Base-by-base conservation (phyloP, 2,797 vertebrate species). In the Acrocephalus scirpaceus region DNA sequence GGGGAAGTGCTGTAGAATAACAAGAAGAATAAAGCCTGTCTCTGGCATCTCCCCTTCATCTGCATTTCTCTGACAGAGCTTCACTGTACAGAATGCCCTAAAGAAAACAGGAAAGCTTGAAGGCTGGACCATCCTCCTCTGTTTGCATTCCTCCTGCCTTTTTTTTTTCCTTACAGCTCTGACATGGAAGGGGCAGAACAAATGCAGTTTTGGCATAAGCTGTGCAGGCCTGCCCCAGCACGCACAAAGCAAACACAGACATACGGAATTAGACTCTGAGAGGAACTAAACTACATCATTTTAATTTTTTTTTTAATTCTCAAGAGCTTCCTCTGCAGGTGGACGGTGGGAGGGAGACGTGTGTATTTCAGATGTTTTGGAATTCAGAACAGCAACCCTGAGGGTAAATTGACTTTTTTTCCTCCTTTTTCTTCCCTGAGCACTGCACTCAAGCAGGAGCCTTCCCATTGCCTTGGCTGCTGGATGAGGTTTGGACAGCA, bases 301-400 rank as follows among this genome's bases (percentile, higher is more conserved):
- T 93, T 60, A 38, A n/a, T 38, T 86, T 89, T 91, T 84, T 78
- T 76, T 88, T 38, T 3, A 88, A 92, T 84, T 95, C 91, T 91
- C 87, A 77, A 93, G 86, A 93, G 76, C 48, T 95, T 96, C 88
- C 88, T 95, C 83, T 91, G 92, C 93, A 95, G 92, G 94, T 90
- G 89, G 90, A 94, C 0, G 1, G 86, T 76, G 57, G 82, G 60
- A 92, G 90, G 79, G 66, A 96, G 70, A 78, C 1, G 36, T 77
- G 81, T 96, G 86, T 45, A 25, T 89, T 90, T 95, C 93, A 95
- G 92, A 94, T 95, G 71, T 95, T 89, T 67, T 44, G 48, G 65
- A 95, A 58, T 66, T 96, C 69, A 83, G 81, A 95, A 89, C 81
- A 95, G 74, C 47, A 95, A 74, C 90, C 95, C 90, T 90, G 61